phyloP scores from a whole-genome alignment of 2,797 vertebrate genomes.

The Sebastes hopkinsi region DNA sequence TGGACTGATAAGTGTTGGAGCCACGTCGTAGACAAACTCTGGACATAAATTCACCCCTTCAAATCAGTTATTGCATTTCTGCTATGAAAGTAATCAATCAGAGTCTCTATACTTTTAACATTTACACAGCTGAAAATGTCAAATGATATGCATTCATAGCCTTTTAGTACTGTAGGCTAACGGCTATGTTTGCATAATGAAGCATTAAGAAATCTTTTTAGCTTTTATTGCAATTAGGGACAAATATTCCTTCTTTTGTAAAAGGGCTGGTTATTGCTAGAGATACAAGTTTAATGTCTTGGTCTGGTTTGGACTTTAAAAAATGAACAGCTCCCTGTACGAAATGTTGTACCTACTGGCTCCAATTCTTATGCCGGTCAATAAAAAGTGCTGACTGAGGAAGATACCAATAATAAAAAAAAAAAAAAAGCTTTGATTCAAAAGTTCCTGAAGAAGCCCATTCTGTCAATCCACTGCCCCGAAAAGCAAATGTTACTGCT shows the following conservation, averaged over 20 bases:
- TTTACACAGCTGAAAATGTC: constrained; percentile 49
- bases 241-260: constrained; percentile 51
- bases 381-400: constrained; percentile 13
- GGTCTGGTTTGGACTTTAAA: constrained; percentile 21
- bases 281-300: constrained; percentile 28
- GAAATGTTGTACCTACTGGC: constrained; percentile 14
- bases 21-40: constrained; percentile 9
- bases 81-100: constrained; percentile 46
- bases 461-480: constrained; percentile 63
- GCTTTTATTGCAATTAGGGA: constrained; percentile 54
- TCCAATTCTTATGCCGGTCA: constrained; percentile 29
- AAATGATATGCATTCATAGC: constrained; percentile 48
- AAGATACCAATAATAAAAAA: constrained; percentile 29
- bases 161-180: constrained; percentile 35
- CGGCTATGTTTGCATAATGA: constrained; percentile 62
- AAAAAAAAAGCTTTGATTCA: constrained; percentile 45
- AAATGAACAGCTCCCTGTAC: constrained; percentile 21
- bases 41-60: constrained; percentile 29
- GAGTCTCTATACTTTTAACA: constrained; percentile 37
- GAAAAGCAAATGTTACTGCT: constrained; percentile 79
- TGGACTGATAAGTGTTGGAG: constrained; percentile 39
- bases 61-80: constrained; percentile 49
- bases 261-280: constrained; percentile 27
- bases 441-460: constrained; percentile 57
- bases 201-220: constrained; percentile 58